Evolutionary conservation across 2,888 invertebrate genomes (phyloP), one percentile per base, ranked within the genome.

Genomic region (Caenorhabditis zanzibari): DNA sequence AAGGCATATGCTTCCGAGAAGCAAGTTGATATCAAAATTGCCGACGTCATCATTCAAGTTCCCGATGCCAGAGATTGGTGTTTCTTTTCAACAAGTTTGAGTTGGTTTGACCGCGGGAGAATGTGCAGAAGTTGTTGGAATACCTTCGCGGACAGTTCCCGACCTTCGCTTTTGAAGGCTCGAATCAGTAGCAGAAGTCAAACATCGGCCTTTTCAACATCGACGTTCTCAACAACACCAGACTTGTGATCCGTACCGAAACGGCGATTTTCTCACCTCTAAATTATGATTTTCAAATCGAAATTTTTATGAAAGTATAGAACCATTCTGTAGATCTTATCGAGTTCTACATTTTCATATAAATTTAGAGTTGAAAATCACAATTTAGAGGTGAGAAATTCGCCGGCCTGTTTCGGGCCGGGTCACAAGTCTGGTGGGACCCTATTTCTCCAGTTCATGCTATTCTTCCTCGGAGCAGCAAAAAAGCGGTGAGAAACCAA

Each of bases 1-100:
- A 97, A 96, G 92, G 95, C 96, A 6, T 97, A 96, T 93, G 97
- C 96, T 92, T 96, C 96, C 92, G 97, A 98, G 93, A 97, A 98
- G 92, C 96, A 95, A 91, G 97, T 96, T 92, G 94, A 94, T 73
- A 86, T 92, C 38, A 91, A 59, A n/a, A 82, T 87, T 9, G 90
- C 92, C 0, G 91, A 92, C 83, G 86, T 93, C 22, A 84, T 92
- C 52, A 90, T 92, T 73, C 98, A 99, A 94, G 95, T 99, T 7
- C 95, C 99, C 0, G 99, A 99, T 94, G 96, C 97, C 0, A 99
- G 93, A 95, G 96, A 82, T 94, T 99, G 6, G 96, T 99, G 1
- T 93, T 99, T n/a, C 95, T 99, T 16, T 93, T 99, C 7, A 99
- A 99, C 93, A 99, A 99, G 69, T 91, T 92, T 81, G 92, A 92